Evolutionary conservation across 92 coral and sea anemone species (phyloP).

Genomic region (Heteractis magnifica): DNA sequence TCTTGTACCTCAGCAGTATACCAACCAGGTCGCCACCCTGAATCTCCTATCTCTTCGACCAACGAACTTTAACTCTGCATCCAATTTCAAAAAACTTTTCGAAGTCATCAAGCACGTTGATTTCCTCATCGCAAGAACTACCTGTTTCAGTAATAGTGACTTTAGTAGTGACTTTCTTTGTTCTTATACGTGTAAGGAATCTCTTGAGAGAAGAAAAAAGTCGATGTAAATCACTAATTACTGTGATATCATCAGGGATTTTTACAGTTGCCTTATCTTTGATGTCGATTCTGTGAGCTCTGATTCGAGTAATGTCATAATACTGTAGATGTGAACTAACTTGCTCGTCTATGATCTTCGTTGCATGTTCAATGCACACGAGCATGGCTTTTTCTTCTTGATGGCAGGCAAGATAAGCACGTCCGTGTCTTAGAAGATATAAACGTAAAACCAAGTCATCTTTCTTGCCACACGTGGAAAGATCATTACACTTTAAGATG

Average conservation of each 20-base stretch:
- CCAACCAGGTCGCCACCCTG: slow-evolving; percentile 65
- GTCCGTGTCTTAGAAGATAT: slow-evolving; percentile 39
- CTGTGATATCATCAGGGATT: not conserved
- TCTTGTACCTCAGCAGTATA: slow-evolving; percentile 55
- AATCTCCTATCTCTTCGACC: slow-evolving; percentile 67
- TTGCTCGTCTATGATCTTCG: not conserved
- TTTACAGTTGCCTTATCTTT: not conserved
- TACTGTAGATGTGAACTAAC: not conserved
- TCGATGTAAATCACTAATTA: too few relatives aligned
- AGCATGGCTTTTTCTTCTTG: slow-evolving; percentile 5
- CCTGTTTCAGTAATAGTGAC: too few relatives aligned
- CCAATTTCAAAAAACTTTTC: slow-evolving; percentile 48
- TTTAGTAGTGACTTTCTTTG: too few relatives aligned
- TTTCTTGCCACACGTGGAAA: slow-evolving; percentile 40
- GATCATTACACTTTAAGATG: slow-evolving; percentile 38
- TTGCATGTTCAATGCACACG: not conserved
- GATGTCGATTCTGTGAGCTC: not conserved
- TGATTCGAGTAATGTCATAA: not conserved
- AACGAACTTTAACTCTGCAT: slow-evolving; percentile 33
- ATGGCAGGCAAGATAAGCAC: slow-evolving; percentile 21
- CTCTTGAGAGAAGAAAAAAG: too few relatives aligned
- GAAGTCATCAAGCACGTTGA: not conserved
- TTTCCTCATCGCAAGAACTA: too few relatives aligned
- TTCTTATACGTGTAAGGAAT: too few relatives aligned
- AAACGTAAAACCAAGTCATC: slow-evolving; percentile 46